Evolutionary conservation across 2,797 vertebrate genomes (phyloP).

Genomic region (Gobionotothen gibberifrons): DNA sequence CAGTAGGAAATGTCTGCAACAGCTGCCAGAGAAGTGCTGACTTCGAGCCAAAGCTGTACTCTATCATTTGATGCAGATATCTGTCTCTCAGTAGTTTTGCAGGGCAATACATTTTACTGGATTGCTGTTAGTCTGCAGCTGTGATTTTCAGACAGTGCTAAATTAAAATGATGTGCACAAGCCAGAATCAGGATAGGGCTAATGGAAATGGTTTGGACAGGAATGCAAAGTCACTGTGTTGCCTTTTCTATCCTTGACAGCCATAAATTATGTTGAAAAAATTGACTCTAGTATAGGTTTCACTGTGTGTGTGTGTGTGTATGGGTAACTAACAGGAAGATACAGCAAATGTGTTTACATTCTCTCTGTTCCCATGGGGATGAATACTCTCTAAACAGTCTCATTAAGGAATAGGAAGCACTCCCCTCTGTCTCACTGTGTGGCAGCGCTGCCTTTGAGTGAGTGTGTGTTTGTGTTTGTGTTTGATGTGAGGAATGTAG

Average conservation of each 20-base stretch:
- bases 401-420: conserved; percentile 67
- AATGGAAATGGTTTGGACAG: conserved; percentile 53
- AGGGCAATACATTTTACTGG: conserved; percentile 46
- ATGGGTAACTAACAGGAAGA: conserved; percentile 42
- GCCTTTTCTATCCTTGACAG: conserved; percentile 22
- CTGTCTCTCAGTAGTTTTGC: conserved; percentile 26
- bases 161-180: conserved; percentile 55
- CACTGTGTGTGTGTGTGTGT: background rate
- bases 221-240: conserved; percentile 30
- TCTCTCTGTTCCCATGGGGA: conserved; percentile 66
- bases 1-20: background rate
- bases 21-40: conserved; percentile 44
- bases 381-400: conserved; percentile 57
- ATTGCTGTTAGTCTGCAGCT: conserved; percentile 42
- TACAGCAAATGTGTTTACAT: conserved; percentile 56
- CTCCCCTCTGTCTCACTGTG: conserved; percentile 46
- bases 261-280: conserved; percentile 20
- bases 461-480: too few species aligned
- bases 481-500: conserved; percentile 4
- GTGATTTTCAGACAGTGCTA: conserved; percentile 34
- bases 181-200: conserved; percentile 32
- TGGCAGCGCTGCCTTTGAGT: conserved; percentile 6
- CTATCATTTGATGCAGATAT: conserved; percentile 41
- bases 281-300: conserved; percentile 2
- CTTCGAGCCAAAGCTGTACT: conserved; percentile 16